Percentiles rank a stretch among this genome's conserved stretches.
Evolutionary conservation across 2,797 vertebrate genomes (phyloP).

Genomic region (Schizopygopsis pylzovi): DNA sequence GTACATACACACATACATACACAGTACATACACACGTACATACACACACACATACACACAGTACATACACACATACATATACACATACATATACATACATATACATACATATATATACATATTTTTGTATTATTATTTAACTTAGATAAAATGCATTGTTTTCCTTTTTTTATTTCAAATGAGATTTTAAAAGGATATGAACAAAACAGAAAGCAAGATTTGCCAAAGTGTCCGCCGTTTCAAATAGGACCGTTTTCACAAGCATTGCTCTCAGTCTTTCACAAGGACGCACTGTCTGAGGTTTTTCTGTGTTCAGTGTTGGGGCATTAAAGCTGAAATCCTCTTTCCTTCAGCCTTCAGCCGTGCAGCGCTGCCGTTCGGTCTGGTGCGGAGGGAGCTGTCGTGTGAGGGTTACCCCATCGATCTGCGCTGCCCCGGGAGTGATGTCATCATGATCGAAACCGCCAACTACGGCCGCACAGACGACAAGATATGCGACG

Average conservation of each 20-base stretch:
- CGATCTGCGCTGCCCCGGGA: slow-evolving; percentile 97
- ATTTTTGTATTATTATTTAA: too few relatives aligned
- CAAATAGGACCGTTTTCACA: not conserved
- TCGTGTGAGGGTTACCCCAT: slow-evolving; percentile 98
- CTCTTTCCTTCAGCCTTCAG: slow-evolving; percentile 84
- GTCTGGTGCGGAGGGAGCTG: slow-evolving; percentile 94
- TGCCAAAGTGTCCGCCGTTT: not conserved
- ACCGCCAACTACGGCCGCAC: slow-evolving; percentile 98
- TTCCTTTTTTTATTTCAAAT: too few relatives aligned
- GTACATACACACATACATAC: too few relatives aligned
- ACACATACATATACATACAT: too few relatives aligned
- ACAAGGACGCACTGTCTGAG: not conserved
- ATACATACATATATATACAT: too few relatives aligned
- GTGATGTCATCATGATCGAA: slow-evolving; percentile 99
- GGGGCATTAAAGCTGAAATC: not conserved
- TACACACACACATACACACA: too few relatives aligned
- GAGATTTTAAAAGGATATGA: too few relatives aligned
- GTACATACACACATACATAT: too few relatives aligned
- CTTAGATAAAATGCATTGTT: too few relatives aligned
- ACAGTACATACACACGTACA: too few relatives aligned
- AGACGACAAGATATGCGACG: slow-evolving; percentile 99
- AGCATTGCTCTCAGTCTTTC: not conserved
- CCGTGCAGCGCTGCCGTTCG: slow-evolving; percentile 93
- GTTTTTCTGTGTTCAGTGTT: not conserved
- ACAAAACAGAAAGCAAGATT: not conserved